Conservation (phyloP, 2,888 invertebrate species). For the Lymantria dispar region DNA sequence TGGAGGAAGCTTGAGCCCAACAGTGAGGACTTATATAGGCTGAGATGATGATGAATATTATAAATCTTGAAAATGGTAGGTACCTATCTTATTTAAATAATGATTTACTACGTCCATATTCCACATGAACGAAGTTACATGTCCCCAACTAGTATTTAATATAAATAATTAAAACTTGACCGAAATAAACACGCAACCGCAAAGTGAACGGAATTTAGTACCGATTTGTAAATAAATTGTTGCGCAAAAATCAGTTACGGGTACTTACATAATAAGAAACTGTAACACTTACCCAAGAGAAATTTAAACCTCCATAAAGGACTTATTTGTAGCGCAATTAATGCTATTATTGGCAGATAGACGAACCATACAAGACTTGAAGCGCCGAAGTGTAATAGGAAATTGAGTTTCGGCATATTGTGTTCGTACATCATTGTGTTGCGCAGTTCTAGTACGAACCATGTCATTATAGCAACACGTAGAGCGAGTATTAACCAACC, state of each 20-base stretch:
- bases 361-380: slow-evolving; percentile 99
- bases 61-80: no score
- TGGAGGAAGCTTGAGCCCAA: no score
- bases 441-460: slow-evolving; percentile 91
- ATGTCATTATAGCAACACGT: slow-evolving; percentile 92
- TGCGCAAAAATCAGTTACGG: neutral
- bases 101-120: no score
- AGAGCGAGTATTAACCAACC: slow-evolving; percentile 96
- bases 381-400: slow-evolving; percentile 97
- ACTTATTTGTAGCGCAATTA: slow-evolving; percentile 96
- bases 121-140: no score
- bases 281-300: slow-evolving; percentile 87
- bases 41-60: no score
- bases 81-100: no score
- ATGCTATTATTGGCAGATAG: slow-evolving; percentile 96
- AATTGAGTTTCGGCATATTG: slow-evolving; percentile 89
- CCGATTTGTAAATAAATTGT: neutral
- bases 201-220: neutral
- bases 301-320: slow-evolving; percentile 98
- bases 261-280: neutral
- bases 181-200: neutral
- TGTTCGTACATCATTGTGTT: slow-evolving; percentile 80
- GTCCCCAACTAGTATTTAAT: no score
- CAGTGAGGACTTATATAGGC: no score
- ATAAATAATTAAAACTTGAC: no score